phyloP scores from a whole-genome alignment of 1,140 invertebrate genomes.

The Zaprionus vittiger region DNA sequence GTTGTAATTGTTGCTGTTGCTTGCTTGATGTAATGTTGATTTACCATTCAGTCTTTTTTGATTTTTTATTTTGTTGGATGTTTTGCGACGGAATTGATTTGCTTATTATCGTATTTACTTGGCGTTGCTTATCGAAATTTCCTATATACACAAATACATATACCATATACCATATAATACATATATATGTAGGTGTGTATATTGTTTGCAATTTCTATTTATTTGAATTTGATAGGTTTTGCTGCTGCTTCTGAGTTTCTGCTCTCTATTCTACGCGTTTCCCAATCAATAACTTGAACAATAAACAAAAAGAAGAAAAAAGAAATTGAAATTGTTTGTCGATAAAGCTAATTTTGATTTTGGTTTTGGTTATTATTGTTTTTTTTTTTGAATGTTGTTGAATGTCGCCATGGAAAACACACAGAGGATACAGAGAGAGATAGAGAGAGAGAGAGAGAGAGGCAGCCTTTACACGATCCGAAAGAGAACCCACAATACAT shows the following conservation, averaged over 20 bases:
- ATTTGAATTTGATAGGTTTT: conserved; percentile 30
- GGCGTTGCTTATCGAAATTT: conserved; percentile 14
- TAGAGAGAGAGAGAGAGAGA: conserved; percentile 1
- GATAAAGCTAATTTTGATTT: conserved; percentile 50
- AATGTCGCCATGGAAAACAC: conserved; percentile 37
- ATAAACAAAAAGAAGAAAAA: conserved; percentile 81
- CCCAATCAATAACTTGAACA: conserved; percentile 78
- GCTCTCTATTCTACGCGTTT: conserved; percentile 59
- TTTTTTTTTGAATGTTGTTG: conserved; percentile 12
- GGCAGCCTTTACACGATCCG: conserved; percentile 41
- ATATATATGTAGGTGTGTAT: conserved; percentile 29
- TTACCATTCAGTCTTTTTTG: conserved; percentile 61
- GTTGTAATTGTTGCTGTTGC: neutral
- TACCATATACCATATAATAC: conserved; percentile 7
- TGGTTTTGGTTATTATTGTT: conserved; percentile 31
- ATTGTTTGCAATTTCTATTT: neutral
- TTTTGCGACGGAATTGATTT: conserved; percentile 57
- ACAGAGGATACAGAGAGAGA: conserved; percentile 31
- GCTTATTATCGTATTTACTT: conserved; percentile 20
- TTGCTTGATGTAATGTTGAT: neutral
- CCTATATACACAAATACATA: conserved; percentile 4
- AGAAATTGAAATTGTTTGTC: conserved; percentile 77
- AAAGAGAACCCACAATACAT: neutral
- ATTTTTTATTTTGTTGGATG: conserved; percentile 11
- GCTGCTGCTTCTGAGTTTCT: conserved; percentile 49